phyloP scores from a whole-genome alignment of 2,888 invertebrate genomes.

The Fissipunctia ypsillon region DNA sequence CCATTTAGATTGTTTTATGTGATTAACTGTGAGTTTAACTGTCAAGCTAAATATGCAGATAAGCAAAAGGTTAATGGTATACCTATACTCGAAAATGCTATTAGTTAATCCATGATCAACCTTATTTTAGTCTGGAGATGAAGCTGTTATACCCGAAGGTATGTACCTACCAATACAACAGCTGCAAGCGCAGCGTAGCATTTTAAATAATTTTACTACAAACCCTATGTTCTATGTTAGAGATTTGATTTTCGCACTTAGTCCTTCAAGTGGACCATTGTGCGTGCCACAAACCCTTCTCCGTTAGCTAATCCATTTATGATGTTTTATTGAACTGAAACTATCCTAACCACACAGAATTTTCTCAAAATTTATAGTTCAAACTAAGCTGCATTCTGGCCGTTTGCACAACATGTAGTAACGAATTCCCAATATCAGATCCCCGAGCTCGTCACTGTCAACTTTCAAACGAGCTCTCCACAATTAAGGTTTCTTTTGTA shows the following conservation, averaged over 20 bases:
- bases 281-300: neutral
- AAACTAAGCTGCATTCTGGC: neutral
- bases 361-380: too few relatives aligned
- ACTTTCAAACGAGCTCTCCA: constrained; percentile 1
- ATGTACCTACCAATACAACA: neutral
- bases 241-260: too few relatives aligned
- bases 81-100: too few relatives aligned
- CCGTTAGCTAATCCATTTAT: neutral
- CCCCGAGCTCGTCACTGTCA: constrained; percentile 21
- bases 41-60: neutral
- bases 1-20: constrained; percentile 10
- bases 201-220: neutral
- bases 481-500: constrained; percentile 28
- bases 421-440: constrained; percentile 18
- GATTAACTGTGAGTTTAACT: neutral
- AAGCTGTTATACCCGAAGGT: neutral
- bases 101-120: neutral
- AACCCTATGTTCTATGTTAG: too few relatives aligned
- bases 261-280: too few relatives aligned
- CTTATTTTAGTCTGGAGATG: neutral
- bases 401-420: constrained; percentile 5
- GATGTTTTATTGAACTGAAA: neutral
- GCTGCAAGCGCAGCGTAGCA: neutral
- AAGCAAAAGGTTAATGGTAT: neutral
- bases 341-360: neutral